A percentile compares a stretch with the other conserved stretches of the same genome.
Conservation (phyloP, 1,140 invertebrate genomes). For the Drosophila ogumai region DNA sequence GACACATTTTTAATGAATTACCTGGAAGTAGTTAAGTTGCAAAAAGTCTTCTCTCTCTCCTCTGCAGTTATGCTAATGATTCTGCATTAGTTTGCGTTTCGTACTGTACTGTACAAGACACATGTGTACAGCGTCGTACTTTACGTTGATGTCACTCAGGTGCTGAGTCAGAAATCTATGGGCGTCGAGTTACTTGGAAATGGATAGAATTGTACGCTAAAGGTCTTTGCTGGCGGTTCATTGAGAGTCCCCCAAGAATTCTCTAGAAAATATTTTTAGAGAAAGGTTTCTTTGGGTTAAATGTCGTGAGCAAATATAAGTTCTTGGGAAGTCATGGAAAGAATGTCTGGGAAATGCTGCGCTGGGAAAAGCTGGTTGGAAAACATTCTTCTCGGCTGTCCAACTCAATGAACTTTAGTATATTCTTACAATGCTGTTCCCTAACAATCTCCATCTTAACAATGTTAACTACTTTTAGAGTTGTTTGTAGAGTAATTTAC, state of each 20-base stretch:
- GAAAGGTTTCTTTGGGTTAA: conserved; percentile 29
- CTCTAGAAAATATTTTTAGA: conserved; percentile 30
- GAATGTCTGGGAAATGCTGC: conserved; percentile 10
- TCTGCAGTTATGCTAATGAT: conserved; percentile 49
- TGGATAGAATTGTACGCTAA: conserved; percentile 12
- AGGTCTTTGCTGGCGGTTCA: conserved; percentile 21
- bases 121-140: conserved; percentile 34
- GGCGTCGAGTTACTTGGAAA: conserved; percentile 25
- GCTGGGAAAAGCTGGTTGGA: conserved; percentile 25
- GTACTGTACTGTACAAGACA: conserved; percentile 20
- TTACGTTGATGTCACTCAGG: conserved; percentile 56
- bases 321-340: conserved; percentile 23
- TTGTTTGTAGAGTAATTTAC: not conserved
- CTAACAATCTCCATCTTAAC: not conserved
- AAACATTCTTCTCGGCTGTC: conserved; percentile 4
- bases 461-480: not conserved
- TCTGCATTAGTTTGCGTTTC: not conserved
- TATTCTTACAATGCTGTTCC: not conserved
- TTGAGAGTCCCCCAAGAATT: conserved; percentile 36
- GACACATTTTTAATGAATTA: conserved; percentile 76
- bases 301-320: conserved; percentile 31
- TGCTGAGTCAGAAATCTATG: conserved; percentile 36
- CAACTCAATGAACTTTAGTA: not conserved
- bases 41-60: conserved; percentile 25
- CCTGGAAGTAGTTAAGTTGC: conserved; percentile 70